A percentile compares a stretch with the other conserved stretches of the same genome.
These are phyloP conservation scores for Sceloporus undulatus DNA, from an alignment of 2,113 vertebrate genomes.

Conservation along the genomic window DNA sequence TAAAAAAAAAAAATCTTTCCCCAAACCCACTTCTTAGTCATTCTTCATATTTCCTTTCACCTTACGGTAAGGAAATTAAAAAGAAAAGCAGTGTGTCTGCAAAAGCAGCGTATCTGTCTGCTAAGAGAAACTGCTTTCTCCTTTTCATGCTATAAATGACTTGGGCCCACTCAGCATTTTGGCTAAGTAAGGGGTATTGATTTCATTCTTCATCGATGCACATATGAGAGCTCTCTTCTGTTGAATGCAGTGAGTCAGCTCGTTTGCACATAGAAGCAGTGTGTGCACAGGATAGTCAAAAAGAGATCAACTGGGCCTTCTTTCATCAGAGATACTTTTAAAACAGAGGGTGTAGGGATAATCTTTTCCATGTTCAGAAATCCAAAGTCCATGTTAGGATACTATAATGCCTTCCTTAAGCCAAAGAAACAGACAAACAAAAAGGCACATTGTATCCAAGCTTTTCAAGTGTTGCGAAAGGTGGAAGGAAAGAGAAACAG, in stretches of 20 bases:
- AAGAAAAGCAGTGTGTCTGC: neutral
- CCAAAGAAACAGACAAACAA: too few relatives aligned
- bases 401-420: too few relatives aligned
- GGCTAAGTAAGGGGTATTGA: slow-evolving; percentile 21
- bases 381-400: too few relatives aligned
- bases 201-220: slow-evolving; percentile 44
- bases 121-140: slow-evolving; percentile 30
- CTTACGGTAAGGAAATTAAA: neutral
- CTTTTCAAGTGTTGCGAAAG: neutral
- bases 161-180: slow-evolving; percentile 27
- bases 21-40: slow-evolving; percentile 11
- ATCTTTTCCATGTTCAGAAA: neutral
- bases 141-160: neutral
- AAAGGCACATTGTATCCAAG: too few relatives aligned
- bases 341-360: neutral
- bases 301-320: neutral
- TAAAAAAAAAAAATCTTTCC: neutral
- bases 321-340: slow-evolving; percentile 12
- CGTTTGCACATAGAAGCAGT: slow-evolving; percentile 13
- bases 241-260: neutral
- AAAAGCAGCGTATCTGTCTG: neutral
- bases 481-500: neutral
- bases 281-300: slow-evolving; percentile 17
- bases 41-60: neutral
- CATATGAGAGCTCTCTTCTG: slow-evolving; percentile 8